Percentiles rank a stretch among this genome's conserved stretches.
These are phyloP conservation scores for Microcebus murinus DNA, from an alignment of 2,113 vertebrate genomes.

Conservation along the genomic window DNA sequence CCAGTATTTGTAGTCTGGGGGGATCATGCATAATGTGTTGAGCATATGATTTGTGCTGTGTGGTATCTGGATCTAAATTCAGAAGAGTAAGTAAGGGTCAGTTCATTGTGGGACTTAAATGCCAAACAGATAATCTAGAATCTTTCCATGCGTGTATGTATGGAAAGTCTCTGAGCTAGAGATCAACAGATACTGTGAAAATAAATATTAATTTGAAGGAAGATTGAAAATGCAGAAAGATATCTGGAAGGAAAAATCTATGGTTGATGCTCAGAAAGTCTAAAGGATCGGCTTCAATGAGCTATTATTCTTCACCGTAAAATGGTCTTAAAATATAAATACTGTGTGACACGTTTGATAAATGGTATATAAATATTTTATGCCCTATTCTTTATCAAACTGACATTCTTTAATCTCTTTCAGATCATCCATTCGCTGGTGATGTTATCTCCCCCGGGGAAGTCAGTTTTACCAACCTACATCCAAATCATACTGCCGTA, in stretches of 20 bases:
- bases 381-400: background rate
- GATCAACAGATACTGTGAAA: background rate
- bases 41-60: background rate
- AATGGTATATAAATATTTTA: conserved; percentile 50
- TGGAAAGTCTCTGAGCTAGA: background rate
- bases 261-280: background rate
- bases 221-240: background rate
- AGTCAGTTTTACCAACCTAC: conserved; percentile 89
- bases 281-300: background rate
- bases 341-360: conserved; percentile 3
- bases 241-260: background rate
- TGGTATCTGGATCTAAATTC: background rate
- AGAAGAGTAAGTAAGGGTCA: background rate
- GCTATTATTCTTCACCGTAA: background rate
- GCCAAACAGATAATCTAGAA: background rate
- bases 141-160: accelerated
- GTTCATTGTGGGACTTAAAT: background rate
- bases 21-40: accelerated
- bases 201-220: background rate
- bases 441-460: conserved; percentile 83
- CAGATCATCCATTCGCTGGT: conserved; percentile 79
- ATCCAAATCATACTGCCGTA: conserved; percentile 92
- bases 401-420: conserved; percentile 30
- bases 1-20: too few species aligned
- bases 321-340: conserved; percentile 59